Evolutionary conservation across 2,113 vertebrate genomes (phyloP).

Genomic region (Oreochromis niloticus): DNA sequence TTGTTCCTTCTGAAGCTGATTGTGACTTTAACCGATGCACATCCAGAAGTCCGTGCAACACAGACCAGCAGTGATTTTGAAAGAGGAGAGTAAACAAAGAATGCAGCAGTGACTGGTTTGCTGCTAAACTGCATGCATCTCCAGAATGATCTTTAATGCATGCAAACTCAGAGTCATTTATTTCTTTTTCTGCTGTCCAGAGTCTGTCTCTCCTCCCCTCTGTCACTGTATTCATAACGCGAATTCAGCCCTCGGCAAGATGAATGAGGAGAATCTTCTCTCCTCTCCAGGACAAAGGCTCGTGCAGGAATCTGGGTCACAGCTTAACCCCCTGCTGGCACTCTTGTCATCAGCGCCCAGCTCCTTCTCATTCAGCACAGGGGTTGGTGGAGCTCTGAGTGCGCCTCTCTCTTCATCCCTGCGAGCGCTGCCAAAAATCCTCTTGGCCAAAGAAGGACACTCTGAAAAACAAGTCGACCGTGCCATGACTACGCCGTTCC

Average conservation of each 20-base stretch:
- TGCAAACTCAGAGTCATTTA: background rate
- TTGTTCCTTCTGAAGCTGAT: background rate
- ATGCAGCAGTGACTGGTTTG: background rate
- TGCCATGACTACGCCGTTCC: background rate
- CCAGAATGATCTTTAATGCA: background rate
- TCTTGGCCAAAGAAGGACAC: background rate
- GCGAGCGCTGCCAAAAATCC: constrained; percentile 14
- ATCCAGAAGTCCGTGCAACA: background rate
- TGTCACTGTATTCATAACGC: background rate
- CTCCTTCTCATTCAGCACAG: constrained; percentile 45
- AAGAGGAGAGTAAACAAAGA: background rate
- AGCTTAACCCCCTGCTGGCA: constrained; percentile 51
- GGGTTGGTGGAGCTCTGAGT: background rate
- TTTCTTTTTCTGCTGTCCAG: accelerated
- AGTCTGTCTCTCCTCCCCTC: background rate
- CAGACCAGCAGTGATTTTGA: accelerated
- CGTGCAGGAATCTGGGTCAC: constrained; percentile 52
- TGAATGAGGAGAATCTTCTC: constrained; percentile 31
- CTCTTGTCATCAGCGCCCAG: background rate
- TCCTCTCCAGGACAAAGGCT: constrained; percentile 41
- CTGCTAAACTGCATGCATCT: background rate
- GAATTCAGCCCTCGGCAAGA: background rate
- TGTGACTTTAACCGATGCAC: background rate
- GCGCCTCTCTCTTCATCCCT: background rate
- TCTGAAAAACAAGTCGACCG: background rate